Evolutionary conservation across 2,113 vertebrate genomes (phyloP).

Genomic region (Sylvia atricapilla): DNA sequence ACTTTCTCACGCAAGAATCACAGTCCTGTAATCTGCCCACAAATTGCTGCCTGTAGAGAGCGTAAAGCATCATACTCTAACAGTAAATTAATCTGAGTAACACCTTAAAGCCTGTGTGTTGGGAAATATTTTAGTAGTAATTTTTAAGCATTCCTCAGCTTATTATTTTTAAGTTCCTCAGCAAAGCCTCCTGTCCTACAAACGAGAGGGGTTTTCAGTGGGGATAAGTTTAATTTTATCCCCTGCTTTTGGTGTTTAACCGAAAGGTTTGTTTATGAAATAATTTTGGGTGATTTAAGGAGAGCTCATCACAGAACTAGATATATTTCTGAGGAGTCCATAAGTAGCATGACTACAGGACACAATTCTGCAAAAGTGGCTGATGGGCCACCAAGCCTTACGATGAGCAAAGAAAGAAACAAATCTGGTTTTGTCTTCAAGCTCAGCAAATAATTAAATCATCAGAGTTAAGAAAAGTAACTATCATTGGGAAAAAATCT

Average conservation of each 20-base stretch:
- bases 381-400: not conserved
- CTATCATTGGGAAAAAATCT: not conserved
- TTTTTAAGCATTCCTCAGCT: not conserved
- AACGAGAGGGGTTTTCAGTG: not conserved
- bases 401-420: not conserved
- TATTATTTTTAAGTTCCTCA: not conserved
- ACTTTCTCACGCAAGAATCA: not conserved
- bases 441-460: not conserved
- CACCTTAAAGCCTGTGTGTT: not conserved
- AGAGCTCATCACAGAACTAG: not conserved
- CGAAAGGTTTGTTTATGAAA: not conserved
- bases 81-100: not conserved
- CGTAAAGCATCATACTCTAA: not conserved
- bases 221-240: not conserved
- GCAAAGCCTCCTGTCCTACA: not conserved
- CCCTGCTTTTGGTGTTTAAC: not conserved
- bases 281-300: not conserved
- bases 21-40: not conserved
- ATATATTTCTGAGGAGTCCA: not conserved
- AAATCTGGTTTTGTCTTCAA: not conserved
- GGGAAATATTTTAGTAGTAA: not conserved
- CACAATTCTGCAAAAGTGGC: not conserved
- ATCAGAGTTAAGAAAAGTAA: not conserved
- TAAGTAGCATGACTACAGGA: not conserved
- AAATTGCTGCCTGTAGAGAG: not conserved